phyloP scores from a whole-genome alignment of 2,113 vertebrate genomes.

The Ramphastos sulfuratus region DNA sequence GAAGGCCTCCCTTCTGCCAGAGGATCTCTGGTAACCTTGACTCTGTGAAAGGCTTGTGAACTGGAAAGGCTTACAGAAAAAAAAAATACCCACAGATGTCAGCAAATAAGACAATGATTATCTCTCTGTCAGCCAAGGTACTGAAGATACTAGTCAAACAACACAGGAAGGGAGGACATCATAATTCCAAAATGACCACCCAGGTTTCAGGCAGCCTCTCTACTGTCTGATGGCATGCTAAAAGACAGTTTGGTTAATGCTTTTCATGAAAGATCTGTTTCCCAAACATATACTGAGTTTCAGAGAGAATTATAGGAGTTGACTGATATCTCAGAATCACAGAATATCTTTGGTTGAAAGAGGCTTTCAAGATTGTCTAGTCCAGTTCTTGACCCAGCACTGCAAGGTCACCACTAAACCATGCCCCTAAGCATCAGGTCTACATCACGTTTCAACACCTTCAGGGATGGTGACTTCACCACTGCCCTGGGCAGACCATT shows the following conservation, averaged over 20 bases:
- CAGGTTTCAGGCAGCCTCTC: neutral
- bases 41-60: fast-evolving
- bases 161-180: neutral
- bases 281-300: neutral
- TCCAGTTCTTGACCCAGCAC: no score
- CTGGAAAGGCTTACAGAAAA: neutral
- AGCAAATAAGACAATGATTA: neutral
- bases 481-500: no score
- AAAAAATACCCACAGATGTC: fast-evolving
- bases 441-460: no score
- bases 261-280: neutral
- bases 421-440: no score
- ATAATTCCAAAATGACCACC: neutral
- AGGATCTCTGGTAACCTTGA: neutral
- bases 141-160: neutral
- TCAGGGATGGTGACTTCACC: no score
- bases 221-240: neutral
- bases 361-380: no score
- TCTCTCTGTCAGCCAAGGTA: neutral
- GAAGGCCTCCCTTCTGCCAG: neutral
- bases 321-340: neutral
- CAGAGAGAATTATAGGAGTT: neutral
- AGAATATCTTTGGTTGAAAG: no score
- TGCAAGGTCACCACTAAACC: no score
- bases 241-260: neutral